Base-by-base conservation (phyloP, 2,797 vertebrate genomes). In the Coendou prehensilis region DNA sequence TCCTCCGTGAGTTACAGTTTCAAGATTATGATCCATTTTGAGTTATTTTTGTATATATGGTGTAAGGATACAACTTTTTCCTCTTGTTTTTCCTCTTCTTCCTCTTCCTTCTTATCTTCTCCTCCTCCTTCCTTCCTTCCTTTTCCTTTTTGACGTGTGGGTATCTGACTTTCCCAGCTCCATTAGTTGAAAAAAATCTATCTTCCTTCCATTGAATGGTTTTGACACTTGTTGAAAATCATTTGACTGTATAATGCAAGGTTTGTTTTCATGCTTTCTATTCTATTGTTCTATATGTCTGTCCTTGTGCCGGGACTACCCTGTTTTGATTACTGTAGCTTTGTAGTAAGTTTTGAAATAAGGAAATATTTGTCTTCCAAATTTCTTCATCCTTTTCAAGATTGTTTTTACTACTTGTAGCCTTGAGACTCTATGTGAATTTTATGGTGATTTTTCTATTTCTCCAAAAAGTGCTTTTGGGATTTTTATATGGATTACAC, bases 311-410 rank as follows among this genome's bases (percentile, higher is more conserved):
- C 64, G 18, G 28, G 26, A 86, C 37, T 11, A 64, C 10, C 13
- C 78, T 61, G 56, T 96, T 73, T 73, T 80, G 47, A 73, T 69
- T 71, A 41, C 20, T 52, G 11, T 87, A 90, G 61, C 69, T 96
- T 84, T 64, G 71, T 84, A 75, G 45, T 82, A 78, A 93, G 18
- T 83, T 91, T 90, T 63, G n/a, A 93, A 94, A 69, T 71, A n/a
- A 84, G 59, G 17, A 85, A 75, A 45, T 63, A 13, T 41, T 52
- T 56, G 18, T 63, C n/a, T 71, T 90, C 37, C 56, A 95, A 69
- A 54, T 76, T 85, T 92, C 23, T 85, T 79, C 33, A 86, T 91
- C 41, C 57, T 41, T 71, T 71, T 71, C 69, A 41, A 71, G 69
- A 41, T n/a, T 61, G 45, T 67, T 78, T 87, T 93, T 52, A 23